Evolutionary conservation across 2,888 invertebrate genomes (phyloP).

Genomic region (Cephus pulcher): DNA sequence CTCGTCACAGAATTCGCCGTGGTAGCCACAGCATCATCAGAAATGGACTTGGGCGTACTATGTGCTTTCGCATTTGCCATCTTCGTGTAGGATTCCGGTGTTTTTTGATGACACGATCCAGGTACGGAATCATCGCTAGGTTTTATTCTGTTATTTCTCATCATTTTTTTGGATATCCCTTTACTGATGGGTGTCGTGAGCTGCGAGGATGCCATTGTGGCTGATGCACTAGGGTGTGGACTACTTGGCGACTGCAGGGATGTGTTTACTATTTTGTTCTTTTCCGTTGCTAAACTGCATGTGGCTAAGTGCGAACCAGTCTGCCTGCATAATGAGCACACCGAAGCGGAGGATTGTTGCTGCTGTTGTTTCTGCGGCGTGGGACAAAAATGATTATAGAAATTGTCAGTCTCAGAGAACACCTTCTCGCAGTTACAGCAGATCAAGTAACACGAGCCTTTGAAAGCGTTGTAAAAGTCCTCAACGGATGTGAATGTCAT

Average conservation of each 20-base stretch:
- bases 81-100: background rate
- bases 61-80: background rate
- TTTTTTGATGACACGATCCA: slow-evolving; percentile 38
- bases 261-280: slow-evolving; percentile 2
- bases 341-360: slow-evolving; percentile 33
- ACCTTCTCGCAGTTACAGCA: slow-evolving; percentile 86
- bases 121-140: slow-evolving; percentile 34
- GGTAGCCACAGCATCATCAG: slow-evolving; percentile 61
- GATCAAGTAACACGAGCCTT: slow-evolving; percentile 79
- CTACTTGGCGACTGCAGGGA: background rate
- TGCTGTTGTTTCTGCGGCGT: slow-evolving; percentile 32
- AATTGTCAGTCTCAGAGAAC: slow-evolving; percentile 81
- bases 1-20: slow-evolving; percentile 29
- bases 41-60: background rate
- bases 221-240: slow-evolving; percentile 7
- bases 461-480: slow-evolving; percentile 75
- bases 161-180: slow-evolving; percentile 33
- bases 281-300: slow-evolving; percentile 47
- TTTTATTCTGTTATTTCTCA: slow-evolving; percentile 52
- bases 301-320: slow-evolving; percentile 49
- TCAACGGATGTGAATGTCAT: slow-evolving; percentile 76
- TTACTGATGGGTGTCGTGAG: slow-evolving; percentile 28
- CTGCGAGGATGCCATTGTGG: background rate
- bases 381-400: slow-evolving; percentile 79
- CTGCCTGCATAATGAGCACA: slow-evolving; percentile 59